Conservation (phyloP, 2,888 invertebrate species). For the Idaea dimidiata region DNA sequence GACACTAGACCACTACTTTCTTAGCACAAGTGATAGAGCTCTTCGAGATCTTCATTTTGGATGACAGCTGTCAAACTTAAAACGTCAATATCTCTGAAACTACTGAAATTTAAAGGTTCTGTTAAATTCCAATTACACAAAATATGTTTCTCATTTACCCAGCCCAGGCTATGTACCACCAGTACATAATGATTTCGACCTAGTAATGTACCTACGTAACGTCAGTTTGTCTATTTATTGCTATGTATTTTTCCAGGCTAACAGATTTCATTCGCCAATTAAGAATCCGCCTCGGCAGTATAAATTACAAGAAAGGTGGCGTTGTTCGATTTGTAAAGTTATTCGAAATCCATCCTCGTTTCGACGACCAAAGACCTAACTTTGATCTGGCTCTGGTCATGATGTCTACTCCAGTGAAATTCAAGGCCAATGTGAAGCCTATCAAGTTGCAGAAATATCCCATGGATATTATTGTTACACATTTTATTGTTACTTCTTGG, state of each 20-base stretch:
- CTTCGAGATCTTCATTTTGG: too few species aligned
- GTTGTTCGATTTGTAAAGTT: conserved; percentile 48
- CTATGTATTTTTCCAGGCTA: conserved; percentile 43
- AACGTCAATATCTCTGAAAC: too few species aligned
- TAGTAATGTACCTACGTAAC: too few species aligned
- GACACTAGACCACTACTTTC: too few species aligned
- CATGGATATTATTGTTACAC: conserved; percentile 42
- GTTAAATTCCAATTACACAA: too few species aligned
- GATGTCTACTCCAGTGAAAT: conserved; percentile 40
- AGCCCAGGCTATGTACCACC: too few species aligned
- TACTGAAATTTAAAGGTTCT: too few species aligned
- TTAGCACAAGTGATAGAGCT: too few species aligned
- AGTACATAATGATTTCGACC: too few species aligned
- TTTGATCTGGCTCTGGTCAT: conserved; percentile 60
- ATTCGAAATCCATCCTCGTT: conserved; percentile 59
- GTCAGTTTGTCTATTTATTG: neutral
- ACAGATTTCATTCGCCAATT: conserved; percentile 47
- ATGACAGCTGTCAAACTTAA: too few species aligned
- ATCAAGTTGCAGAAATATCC: conserved; percentile 43
- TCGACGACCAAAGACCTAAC: conserved; percentile 52
- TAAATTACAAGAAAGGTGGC: conserved; percentile 62
- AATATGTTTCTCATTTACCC: too few species aligned
- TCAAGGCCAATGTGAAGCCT: conserved; percentile 42
- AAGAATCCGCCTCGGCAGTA: conserved; percentile 59
- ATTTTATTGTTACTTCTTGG: conserved; percentile 64